phyloP scores from a whole-genome alignment of 2,113 vertebrate species.

The Microcebus lehilahytsara region DNA sequence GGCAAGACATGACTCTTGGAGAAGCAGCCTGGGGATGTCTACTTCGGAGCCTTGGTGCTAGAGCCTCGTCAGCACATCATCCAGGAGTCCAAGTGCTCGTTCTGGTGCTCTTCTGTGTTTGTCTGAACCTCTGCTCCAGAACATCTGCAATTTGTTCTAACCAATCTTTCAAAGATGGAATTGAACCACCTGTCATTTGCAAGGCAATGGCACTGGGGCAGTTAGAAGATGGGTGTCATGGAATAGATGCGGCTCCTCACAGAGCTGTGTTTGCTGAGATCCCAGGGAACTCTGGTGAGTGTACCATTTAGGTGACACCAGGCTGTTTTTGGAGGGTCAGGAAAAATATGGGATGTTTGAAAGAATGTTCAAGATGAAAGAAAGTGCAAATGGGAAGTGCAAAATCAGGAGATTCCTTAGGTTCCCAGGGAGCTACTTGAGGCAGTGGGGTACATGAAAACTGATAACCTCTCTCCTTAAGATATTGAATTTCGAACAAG shows the following conservation, averaged over 20 bases:
- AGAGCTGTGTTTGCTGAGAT: not conserved
- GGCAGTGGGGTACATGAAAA: not conserved
- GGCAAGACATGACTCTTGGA: not conserved
- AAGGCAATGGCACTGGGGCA: not conserved
- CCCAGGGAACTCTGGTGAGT: not conserved
- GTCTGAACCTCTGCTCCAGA: not conserved
- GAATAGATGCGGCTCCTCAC: not conserved
- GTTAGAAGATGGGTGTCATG: not conserved
- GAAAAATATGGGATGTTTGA: not conserved
- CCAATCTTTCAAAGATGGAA: not conserved
- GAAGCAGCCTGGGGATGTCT: not conserved
- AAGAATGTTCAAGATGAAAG: not conserved
- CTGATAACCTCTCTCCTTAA: not conserved
- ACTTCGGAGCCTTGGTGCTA: not conserved
- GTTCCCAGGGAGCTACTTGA: not conserved
- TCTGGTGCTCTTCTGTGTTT: not conserved
- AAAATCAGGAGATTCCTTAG: not conserved
- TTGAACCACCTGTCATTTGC: not conserved
- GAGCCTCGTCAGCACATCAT: not conserved
- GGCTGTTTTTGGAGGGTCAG: not conserved
- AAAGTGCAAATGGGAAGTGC: not conserved
- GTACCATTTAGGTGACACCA: not conserved
- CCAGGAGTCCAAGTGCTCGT: not conserved
- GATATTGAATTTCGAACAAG: conserved; percentile 36
- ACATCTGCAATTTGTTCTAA: not conserved